phyloP scores from a whole-genome alignment of 2,888 invertebrate species.

The Drosophila tanythrix region DNA sequence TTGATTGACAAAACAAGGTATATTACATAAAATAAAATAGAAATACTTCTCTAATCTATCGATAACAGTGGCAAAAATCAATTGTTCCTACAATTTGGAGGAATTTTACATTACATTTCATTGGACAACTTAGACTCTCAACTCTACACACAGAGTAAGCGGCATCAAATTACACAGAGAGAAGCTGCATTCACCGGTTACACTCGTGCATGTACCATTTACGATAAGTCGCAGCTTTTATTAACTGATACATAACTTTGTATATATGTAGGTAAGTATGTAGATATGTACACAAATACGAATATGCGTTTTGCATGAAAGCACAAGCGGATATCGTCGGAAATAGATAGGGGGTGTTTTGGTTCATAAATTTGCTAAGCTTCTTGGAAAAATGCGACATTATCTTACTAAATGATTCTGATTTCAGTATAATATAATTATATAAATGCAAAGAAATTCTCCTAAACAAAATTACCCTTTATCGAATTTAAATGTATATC shows the following conservation, averaged over 20 bases:
- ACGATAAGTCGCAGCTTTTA: background rate
- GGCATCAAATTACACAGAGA: background rate
- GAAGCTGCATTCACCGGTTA: background rate
- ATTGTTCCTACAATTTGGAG: background rate
- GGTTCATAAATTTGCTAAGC: background rate
- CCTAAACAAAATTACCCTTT: background rate
- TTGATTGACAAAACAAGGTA: background rate
- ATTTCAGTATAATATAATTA: background rate
- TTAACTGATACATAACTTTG: background rate
- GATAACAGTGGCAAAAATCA: background rate
- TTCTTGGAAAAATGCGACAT: background rate
- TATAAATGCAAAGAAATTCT: background rate
- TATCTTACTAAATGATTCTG: background rate
- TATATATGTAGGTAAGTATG: background rate
- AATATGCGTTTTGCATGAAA: constrained; percentile 4
- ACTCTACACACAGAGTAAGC: background rate
- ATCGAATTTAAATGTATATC: background rate
- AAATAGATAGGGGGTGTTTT: background rate
- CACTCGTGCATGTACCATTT: background rate
- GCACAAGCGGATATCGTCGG: background rate
- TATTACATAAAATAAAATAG: background rate
- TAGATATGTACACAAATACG: background rate
- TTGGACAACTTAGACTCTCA: background rate
- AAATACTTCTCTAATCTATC: background rate
- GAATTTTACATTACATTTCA: background rate